Evolutionary conservation across 2,797 vertebrate species (phyloP), one percentile per base, ranked within the genome.

Genomic region (Myotis findleyi): DNA sequence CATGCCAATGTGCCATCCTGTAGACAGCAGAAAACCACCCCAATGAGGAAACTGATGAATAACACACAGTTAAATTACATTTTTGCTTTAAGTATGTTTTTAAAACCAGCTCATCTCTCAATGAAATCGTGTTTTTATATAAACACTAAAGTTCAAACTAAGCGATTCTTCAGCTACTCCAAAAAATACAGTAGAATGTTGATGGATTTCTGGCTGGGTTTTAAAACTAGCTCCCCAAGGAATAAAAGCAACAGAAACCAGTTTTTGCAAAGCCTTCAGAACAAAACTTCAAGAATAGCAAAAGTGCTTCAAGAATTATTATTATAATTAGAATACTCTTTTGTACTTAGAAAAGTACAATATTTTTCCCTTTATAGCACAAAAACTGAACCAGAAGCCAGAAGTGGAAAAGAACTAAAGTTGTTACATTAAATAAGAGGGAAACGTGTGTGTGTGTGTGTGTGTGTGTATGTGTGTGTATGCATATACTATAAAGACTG

Each of bases 101-200:
- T 91, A 95, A 96, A 97, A 92, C 27, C 38, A 92, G 1, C 38
- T 96, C 76, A 81, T 57, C 84, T 92, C 80, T 85, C 89, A 89
- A n/a, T 89, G 44, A 96, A 95, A 89, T 93, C 2, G 5, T 89
- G 23, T 87, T 91, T 93, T 89, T 84, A 95, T 94, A 36, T 33
- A 59, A 77, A 51, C 57, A 92, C 16, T 90, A 93, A 96, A 7
- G 44, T 30, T 94, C 95, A 83, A 6, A 20, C 25, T 10, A 53
- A 87, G 80, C 25, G 89, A 49, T 85, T 91, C 92, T 94, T 18
- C 30, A 72, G 91, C 94, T 14, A 27, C n/a, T 62, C 27, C 82
- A 51, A 81, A 97, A 95, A 44, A 47, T 59, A 91, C 44, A 75
- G 62, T 51, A 86, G 47, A 89, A 96, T 27, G 38, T 47, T 95